Conservation (phyloP, 1,140 invertebrate genomes). For the Drosophila watanabei region DNA sequence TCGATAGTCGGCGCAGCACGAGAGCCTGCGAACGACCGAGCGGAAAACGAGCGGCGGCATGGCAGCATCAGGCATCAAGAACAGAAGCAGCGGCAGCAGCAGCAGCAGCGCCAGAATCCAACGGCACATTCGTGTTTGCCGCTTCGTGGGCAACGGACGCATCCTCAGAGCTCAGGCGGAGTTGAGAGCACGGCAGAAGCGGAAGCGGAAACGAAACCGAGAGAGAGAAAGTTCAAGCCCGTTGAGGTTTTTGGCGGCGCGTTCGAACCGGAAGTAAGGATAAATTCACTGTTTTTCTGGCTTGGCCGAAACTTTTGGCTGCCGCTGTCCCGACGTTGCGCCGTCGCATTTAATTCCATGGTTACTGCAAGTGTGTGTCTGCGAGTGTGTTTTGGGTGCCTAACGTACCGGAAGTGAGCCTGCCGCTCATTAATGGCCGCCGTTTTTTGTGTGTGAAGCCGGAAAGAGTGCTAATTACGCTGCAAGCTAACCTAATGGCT, state of each 20-base stretch:
- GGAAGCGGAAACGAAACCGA: conserved; percentile 40
- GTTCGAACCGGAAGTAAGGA: conserved; percentile 76
- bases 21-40: conserved; percentile 50
- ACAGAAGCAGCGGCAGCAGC: conserved; percentile 31
- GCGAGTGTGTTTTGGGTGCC: conserved; percentile 36
- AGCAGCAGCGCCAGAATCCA: conserved; percentile 34
- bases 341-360: conserved; percentile 59
- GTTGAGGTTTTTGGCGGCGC: conserved; percentile 52
- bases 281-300: conserved; percentile 55
- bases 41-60: conserved; percentile 35
- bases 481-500: conserved; percentile 9
- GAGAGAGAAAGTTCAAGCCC: conserved; percentile 17
- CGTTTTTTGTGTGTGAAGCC: conserved; percentile 16
- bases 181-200: conserved; percentile 18
- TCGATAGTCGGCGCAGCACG: conserved; percentile 38
- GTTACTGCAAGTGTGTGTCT: conserved; percentile 14
- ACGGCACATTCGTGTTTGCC: conserved; percentile 73
- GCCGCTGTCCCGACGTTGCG: conserved; percentile 73
- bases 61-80: conserved; percentile 36
- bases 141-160: conserved; percentile 71
- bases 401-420: conserved; percentile 71
- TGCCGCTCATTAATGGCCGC: conserved; percentile 54
- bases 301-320: conserved; percentile 15
- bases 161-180: conserved; percentile 39
- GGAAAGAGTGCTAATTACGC: conserved; percentile 32